A percentile compares a stretch with the other conserved stretches of the same genome.
These are phyloP conservation scores for Phanerotoma sp. DNA, from an alignment of 2,888 invertebrate genomes.

Conservation along the genomic window DNA sequence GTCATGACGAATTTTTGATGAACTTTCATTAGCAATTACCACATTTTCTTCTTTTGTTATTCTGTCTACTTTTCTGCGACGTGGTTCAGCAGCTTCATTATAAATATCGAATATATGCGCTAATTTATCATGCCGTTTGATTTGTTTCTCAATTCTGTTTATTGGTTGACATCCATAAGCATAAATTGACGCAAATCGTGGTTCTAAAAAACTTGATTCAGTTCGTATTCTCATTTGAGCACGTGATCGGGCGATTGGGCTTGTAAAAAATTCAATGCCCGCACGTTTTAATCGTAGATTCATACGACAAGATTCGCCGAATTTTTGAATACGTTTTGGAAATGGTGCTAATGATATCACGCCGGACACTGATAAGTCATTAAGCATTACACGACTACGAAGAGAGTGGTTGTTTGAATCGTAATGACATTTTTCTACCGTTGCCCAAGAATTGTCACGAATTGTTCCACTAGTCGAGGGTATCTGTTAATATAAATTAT, in stretches of 20 bases:
- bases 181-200: conserved; percentile 82
- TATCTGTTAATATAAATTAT: conserved; percentile 36
- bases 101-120: conserved; percentile 13
- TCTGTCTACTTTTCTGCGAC: conserved; percentile 29
- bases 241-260: conserved; percentile 68
- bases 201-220: conserved; percentile 81
- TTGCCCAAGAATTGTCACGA: conserved; percentile 47
- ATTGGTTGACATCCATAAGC: conserved; percentile 75
- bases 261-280: conserved; percentile 73
- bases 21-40: conserved; percentile 44
- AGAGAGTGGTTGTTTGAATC: conserved; percentile 73
- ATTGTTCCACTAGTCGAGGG: conserved; percentile 39
- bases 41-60: conserved; percentile 44
- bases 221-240: conserved; percentile 75
- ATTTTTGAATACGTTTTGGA: conserved; percentile 38
- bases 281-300: conserved; percentile 74
- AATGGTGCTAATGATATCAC: conserved; percentile 64
- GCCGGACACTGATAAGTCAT: conserved; percentile 78
- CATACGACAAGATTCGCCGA: conserved; percentile 72
- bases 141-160: conserved; percentile 45
- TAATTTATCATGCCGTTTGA: conserved; percentile 49
- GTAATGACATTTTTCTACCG: conserved; percentile 75
- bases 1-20: conserved; percentile 32
- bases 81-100: conserved; percentile 46
- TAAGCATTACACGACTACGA: conserved; percentile 75